A percentile compares a stretch with the other conserved stretches of the same genome.
These are phyloP conservation scores for Campoplex nolae DNA, from an alignment of 2,888 invertebrate genomes.

Conservation along the genomic window DNA sequence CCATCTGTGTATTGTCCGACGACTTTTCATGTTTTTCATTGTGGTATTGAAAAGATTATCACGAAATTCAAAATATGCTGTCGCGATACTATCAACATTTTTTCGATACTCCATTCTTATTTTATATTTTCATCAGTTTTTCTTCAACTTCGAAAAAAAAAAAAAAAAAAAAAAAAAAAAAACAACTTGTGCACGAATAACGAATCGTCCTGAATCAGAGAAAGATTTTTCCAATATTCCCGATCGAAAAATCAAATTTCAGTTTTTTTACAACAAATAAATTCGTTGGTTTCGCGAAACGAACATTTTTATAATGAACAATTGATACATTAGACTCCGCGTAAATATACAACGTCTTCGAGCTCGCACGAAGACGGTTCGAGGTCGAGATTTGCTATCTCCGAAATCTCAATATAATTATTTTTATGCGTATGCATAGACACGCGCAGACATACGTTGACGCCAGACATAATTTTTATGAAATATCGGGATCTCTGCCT, in stretches of 20 bases:
- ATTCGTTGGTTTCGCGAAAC: no score
- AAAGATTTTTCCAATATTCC: no score
- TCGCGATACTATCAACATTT: background rate
- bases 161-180: no score
- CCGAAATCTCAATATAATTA: conserved; percentile 29
- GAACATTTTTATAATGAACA: no score
- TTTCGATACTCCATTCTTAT: background rate
- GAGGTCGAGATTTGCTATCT: background rate
- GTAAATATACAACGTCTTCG: no score
- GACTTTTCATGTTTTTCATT: background rate
- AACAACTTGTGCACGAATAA: no score
- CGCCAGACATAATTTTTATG: conserved; percentile 50
- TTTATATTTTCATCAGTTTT: no score
- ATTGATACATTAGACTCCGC: background rate
- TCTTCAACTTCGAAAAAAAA: no score
- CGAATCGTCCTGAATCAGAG: no score
- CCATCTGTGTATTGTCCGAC: background rate
- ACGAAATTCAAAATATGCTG: background rate
- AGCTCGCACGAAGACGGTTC: no score
- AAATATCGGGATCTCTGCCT: conserved; percentile 53
- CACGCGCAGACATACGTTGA: background rate
- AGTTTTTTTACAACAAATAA: no score
- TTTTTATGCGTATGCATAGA: conserved; percentile 13
- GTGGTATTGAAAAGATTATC: background rate
- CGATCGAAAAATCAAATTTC: no score